These are phyloP conservation scores for Cochlearius cochlearius DNA, from an alignment of 2,113 vertebrate species.

Conservation along the genomic window DNA sequence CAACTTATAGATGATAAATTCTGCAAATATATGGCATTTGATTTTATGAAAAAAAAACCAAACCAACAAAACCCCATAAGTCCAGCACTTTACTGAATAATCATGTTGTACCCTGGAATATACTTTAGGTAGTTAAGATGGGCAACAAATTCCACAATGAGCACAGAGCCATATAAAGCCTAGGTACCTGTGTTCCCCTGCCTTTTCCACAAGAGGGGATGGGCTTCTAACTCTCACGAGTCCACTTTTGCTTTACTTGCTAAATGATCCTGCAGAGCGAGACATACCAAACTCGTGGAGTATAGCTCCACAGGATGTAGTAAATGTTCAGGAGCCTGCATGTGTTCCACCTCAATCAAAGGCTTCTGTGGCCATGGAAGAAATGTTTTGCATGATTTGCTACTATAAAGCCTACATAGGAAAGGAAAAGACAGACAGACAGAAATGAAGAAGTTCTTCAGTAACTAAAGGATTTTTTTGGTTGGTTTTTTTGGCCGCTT, in stretches of 20 bases:
- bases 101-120: background rate
- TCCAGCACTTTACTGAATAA: background rate
- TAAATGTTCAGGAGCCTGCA: background rate
- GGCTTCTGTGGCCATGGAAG: background rate
- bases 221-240: background rate
- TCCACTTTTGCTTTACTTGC: background rate
- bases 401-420: background rate
- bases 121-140: background rate
- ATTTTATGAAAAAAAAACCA: background rate
- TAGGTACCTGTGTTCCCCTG: background rate
- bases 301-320: background rate
- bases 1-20: background rate
- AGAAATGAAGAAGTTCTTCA: background rate
- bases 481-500: background rate
- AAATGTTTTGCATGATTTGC: background rate
- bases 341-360: background rate
- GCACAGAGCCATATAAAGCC: background rate
- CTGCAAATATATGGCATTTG: background rate
- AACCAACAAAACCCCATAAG: too few relatives aligned
- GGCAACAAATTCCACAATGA: background rate
- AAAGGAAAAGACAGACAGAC: background rate
- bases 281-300: background rate
- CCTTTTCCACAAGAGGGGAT: background rate
- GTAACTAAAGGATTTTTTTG: background rate
- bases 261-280: constrained; percentile 13